These are phyloP conservation scores for Aphodius granarius DNA, from an alignment of 2,888 invertebrate genomes.

Conservation along the genomic window DNA sequence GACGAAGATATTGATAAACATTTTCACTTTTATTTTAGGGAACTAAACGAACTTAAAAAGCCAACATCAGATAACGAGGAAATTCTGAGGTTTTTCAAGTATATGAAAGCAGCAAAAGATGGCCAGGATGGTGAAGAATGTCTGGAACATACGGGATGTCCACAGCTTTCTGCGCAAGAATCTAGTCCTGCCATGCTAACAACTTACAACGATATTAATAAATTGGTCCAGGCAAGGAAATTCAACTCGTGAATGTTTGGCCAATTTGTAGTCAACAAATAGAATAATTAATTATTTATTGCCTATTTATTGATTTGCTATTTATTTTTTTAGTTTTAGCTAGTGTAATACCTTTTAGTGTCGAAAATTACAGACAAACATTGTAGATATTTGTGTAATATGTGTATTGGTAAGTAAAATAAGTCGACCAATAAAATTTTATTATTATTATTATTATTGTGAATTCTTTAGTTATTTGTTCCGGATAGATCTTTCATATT, in stretches of 20 bases:
- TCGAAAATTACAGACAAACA: neutral
- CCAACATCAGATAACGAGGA: conserved; percentile 86
- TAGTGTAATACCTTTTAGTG: neutral
- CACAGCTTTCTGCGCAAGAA: conserved; percentile 62
- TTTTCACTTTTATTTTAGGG: conserved; percentile 62
- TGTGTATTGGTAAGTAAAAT: neutral
- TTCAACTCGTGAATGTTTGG: conserved; percentile 43
- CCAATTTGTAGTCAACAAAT: conserved; percentile 14
- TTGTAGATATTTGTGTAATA: neutral
- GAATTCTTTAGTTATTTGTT: neutral
- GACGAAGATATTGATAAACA: too few relatives aligned
- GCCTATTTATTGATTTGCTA: conserved; percentile 36
- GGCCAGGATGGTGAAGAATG: conserved; percentile 82
- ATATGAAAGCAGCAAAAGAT: conserved; percentile 87
- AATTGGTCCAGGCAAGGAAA: conserved; percentile 80
- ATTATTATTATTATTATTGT: too few relatives aligned
- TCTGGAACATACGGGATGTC: conserved; percentile 67
- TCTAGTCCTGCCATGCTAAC: conserved; percentile 82
- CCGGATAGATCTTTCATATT: too few relatives aligned
- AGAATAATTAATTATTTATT: conserved; percentile 31
- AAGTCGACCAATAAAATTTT: too few relatives aligned
- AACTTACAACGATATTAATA: conserved; percentile 85
- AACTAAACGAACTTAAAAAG: conserved; percentile 80
- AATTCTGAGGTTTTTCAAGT: conserved; percentile 84
- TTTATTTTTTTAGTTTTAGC: conserved; percentile 16